These are phyloP conservation scores for Agonum fuliginosum DNA, from an alignment of 2,888 invertebrate species.

Conservation along the genomic window DNA sequence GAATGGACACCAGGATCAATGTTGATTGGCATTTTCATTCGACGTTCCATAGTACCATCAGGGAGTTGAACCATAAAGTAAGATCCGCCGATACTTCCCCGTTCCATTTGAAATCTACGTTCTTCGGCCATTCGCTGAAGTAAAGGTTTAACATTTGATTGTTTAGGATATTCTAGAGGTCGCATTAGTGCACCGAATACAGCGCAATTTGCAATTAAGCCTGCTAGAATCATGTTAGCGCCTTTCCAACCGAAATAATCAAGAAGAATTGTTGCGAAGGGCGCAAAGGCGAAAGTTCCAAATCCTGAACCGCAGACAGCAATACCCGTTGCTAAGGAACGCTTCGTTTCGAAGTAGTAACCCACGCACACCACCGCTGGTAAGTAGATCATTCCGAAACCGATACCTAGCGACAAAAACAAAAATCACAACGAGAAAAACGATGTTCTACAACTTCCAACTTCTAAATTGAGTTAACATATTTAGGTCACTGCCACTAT, in stretches of 20 bases:
- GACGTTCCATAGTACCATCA: conserved; percentile 92
- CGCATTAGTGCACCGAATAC: conserved; percentile 91
- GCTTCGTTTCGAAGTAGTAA: conserved; percentile 96
- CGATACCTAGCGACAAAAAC: conserved; percentile 81
- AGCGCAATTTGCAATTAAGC: conserved; percentile 92
- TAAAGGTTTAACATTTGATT: conserved; percentile 85
- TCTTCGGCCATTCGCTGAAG: conserved; percentile 96
- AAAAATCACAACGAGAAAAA: conserved; percentile 66
- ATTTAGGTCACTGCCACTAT: conserved; percentile 1
- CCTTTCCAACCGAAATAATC: conserved; percentile 91
- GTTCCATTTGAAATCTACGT: conserved; percentile 91
- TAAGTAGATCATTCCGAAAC: conserved; percentile 94
- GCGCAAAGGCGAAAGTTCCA: conserved; percentile 97
- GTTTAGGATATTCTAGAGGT: conserved; percentile 85
- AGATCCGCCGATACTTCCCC: conserved; percentile 91
- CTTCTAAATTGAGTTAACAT: background rate
- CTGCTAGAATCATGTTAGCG: conserved; percentile 93
- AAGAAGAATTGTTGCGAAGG: conserved; percentile 87
- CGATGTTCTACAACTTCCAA: background rate
- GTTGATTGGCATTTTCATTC: conserved; percentile 92
- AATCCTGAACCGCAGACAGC: conserved; percentile 97
- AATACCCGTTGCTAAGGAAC: conserved; percentile 94
- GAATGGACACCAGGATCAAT: conserved; percentile 96
- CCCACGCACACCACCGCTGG: conserved; percentile 98
- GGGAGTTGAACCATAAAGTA: conserved; percentile 88